A percentile compares a stretch with the other conserved stretches of the same genome.
Conservation (phyloP, 1,140 invertebrate species). For the Leptinotarsa defecta region DNA sequence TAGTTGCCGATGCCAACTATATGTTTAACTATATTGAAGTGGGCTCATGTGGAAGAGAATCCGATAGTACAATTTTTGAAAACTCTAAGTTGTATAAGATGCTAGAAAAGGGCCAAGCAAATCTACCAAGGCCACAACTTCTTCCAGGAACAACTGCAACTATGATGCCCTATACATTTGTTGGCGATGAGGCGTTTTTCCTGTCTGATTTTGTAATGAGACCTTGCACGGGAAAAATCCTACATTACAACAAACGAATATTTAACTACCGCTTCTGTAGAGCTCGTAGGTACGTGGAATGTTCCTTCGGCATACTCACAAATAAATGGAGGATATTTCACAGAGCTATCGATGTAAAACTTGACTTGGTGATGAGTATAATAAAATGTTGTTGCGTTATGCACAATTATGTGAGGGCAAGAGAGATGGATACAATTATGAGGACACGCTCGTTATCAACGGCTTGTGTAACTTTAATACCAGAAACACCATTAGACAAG, state of each 20-base stretch:
- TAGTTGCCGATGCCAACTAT: slow-evolving; percentile 24
- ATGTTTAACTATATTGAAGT: slow-evolving; percentile 10
- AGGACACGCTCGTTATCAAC: not conserved
- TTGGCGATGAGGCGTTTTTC: slow-evolving; percentile 27
- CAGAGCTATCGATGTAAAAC: slow-evolving; percentile 13
- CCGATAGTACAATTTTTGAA: not conserved
- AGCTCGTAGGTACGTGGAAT: slow-evolving; percentile 25
- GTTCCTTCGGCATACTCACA: slow-evolving; percentile 25
- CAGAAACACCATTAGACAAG: slow-evolving; percentile 4
- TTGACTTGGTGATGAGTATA: not conserved
- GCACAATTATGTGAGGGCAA: slow-evolving; percentile 2
- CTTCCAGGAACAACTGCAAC: not conserved
- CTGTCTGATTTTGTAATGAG: slow-evolving; percentile 27
- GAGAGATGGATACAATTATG: slow-evolving; percentile 9
- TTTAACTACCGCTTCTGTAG: slow-evolving; percentile 17
- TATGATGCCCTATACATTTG: not conserved
- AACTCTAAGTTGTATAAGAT: not conserved
- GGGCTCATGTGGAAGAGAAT: not conserved
- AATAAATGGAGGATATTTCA: slow-evolving; percentile 21
- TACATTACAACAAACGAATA: slow-evolving; percentile 10
- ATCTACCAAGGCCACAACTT: not conserved
- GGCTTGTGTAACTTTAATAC: not conserved
- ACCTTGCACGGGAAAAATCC: slow-evolving; percentile 10
- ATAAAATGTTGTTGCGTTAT: slow-evolving; percentile 11
- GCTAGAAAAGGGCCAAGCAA: not conserved